These are phyloP conservation scores for Capreolus pygargus DNA, from an alignment of 2,113 vertebrate species.

Conservation along the genomic window DNA sequence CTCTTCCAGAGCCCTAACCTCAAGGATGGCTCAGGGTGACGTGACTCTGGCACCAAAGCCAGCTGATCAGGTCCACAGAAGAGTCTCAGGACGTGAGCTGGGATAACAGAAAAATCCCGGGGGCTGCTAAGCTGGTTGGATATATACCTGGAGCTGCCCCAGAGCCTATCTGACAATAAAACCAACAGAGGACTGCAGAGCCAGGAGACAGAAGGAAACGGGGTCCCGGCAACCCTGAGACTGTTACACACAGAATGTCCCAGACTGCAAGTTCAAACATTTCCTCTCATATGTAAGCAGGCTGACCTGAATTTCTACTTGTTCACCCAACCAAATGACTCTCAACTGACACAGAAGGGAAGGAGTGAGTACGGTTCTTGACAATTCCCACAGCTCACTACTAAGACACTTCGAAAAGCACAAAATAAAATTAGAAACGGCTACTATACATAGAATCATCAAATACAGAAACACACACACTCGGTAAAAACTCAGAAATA, in stretches of 20 bases:
- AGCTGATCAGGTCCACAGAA: not conserved
- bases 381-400: constrained; percentile 20
- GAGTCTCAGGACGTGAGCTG: not conserved
- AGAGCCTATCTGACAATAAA: not conserved
- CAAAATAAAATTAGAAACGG: constrained; percentile 45
- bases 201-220: not conserved
- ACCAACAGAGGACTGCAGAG: not conserved
- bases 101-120: not conserved
- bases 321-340: not conserved
- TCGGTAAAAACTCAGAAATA: constrained; percentile 29
- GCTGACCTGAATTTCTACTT: not conserved
- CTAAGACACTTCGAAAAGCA: not conserved
- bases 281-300: not conserved
- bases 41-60: not conserved
- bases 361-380: not conserved
- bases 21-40: not conserved
- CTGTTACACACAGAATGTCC: not conserved
- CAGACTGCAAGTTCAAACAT: not conserved
- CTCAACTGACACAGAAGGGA: not conserved
- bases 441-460: constrained; percentile 28
- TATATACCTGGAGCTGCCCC: not conserved
- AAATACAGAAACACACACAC: not conserved
- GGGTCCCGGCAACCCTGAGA: not conserved
- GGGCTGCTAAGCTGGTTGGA: not conserved
- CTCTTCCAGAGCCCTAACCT: not conserved